Conservation (phyloP, 2,113 vertebrate genomes). For the Ardeotis arabs region DNA sequence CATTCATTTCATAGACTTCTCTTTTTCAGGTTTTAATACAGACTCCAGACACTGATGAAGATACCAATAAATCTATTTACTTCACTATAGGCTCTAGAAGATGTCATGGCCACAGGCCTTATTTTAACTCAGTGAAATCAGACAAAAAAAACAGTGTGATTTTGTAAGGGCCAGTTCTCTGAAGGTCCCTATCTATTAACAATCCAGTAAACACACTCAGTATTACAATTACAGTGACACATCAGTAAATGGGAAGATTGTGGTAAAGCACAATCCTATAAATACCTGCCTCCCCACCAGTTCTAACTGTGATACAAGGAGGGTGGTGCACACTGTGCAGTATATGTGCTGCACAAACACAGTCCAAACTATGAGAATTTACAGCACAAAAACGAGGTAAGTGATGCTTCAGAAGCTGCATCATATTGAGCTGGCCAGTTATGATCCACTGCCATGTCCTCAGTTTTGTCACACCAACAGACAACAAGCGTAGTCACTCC, state of each 20-base stretch:
- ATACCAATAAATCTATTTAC: not conserved
- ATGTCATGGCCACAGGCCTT: not conserved
- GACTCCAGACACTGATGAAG: not conserved
- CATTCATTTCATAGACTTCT: not conserved
- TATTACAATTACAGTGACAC: not conserved
- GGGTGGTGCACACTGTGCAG: not conserved
- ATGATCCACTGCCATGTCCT: not conserved
- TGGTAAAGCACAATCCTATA: not conserved
- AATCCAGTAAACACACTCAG: not conserved
- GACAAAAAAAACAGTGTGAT: not conserved
- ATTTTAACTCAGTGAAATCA: not conserved
- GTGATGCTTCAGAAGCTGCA: not conserved
- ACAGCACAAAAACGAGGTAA: not conserved
- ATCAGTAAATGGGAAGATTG: not conserved
- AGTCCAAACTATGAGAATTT: not conserved
- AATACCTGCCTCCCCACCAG: not conserved
- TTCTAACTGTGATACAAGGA: not conserved
- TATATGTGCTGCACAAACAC: not conserved
- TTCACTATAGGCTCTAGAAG: not conserved
- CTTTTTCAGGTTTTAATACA: not conserved
- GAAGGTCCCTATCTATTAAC: not conserved
- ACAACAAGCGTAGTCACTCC: not conserved
- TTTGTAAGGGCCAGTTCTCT: not conserved
- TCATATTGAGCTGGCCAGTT: not conserved
- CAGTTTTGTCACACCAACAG: not conserved